Conservation (phyloP, 2,113 vertebrate genomes). For the Halichoeres trimaculatus region DNA sequence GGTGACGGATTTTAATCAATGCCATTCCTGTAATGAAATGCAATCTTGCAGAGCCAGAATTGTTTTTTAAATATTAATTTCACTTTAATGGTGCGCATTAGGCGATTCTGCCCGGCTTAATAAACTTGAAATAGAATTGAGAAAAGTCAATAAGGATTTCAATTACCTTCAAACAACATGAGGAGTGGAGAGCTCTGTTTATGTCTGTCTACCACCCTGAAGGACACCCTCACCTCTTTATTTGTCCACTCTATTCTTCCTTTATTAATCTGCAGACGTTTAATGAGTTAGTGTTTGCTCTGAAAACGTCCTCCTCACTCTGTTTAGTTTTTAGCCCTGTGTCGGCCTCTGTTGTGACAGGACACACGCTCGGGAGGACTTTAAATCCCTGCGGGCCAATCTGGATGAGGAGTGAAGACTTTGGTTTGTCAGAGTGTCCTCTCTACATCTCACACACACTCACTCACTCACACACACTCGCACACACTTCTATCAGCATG, state of each 20-base stretch:
- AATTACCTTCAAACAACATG: conserved; percentile 78
- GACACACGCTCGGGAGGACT: conserved; percentile 48
- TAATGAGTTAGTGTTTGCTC: conserved; percentile 33
- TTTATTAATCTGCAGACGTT: conserved; percentile 34
- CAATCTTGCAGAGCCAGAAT: conserved; percentile 73
- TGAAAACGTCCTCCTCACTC: conserved; percentile 39
- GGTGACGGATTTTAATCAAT: conserved; percentile 82
- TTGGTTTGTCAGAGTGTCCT: conserved; percentile 75
- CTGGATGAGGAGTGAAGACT: conserved; percentile 59
- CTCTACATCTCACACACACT: conserved; percentile 69
- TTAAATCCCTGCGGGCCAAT: conserved; percentile 55
- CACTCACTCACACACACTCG: conserved; percentile 15
- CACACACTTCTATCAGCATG: conserved; percentile 40
- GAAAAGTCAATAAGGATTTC: conserved; percentile 84
- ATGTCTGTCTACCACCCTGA: conserved; percentile 58
- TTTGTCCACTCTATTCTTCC: conserved; percentile 19
- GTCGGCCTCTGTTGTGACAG: conserved; percentile 29
- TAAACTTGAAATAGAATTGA: conserved; percentile 83
- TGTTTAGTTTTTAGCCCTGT: conserved; percentile 23
- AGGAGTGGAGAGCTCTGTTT: conserved; percentile 58
- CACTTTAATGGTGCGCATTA: conserved; percentile 80
- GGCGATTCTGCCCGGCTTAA: conserved; percentile 79
- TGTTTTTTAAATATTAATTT: conserved; percentile 83
- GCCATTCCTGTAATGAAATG: conserved; percentile 75
- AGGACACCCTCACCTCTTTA: conserved; percentile 58